phyloP scores from a whole-genome alignment of 2,797 vertebrate species.

The Ciconia nigra region DNA sequence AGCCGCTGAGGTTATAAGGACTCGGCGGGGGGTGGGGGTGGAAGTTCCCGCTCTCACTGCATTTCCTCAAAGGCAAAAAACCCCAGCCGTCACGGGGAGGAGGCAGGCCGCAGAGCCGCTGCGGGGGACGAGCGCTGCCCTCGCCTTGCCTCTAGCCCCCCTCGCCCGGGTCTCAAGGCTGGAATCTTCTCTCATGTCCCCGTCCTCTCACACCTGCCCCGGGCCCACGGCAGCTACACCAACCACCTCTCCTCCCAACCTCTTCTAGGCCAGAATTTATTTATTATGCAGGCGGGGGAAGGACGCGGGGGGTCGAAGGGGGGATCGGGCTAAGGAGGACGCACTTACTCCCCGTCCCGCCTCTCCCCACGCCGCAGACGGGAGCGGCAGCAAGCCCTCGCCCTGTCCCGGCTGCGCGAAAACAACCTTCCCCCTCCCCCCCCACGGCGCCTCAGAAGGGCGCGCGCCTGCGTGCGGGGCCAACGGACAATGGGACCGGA shows the following conservation, averaged over 20 bases:
- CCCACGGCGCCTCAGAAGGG: background rate
- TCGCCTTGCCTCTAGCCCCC: background rate
- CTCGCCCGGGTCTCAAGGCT: background rate
- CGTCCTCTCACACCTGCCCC: background rate
- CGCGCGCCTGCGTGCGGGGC: background rate
- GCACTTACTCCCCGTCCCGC: background rate
- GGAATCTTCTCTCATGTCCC: background rate
- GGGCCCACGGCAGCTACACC: background rate
- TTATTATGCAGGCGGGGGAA: background rate
- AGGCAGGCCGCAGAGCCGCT: background rate
- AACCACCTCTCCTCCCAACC: too few species aligned
- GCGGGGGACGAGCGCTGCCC: background rate
- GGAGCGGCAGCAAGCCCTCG: background rate
- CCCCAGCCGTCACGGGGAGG: background rate
- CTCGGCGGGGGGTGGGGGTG: too few species aligned
- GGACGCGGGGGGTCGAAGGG: too few species aligned
- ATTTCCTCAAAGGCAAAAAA: background rate
- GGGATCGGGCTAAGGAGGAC: background rate
- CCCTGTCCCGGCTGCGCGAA: background rate
- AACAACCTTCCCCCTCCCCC: background rate
- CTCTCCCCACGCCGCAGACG: background rate
- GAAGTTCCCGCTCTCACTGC: background rate
- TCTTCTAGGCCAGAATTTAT: background rate
- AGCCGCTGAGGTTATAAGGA: accelerated
- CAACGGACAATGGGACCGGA: background rate